Evolutionary conservation across 2,797 vertebrate species (phyloP).

Genomic region (Cirrhinus mrigala): DNA sequence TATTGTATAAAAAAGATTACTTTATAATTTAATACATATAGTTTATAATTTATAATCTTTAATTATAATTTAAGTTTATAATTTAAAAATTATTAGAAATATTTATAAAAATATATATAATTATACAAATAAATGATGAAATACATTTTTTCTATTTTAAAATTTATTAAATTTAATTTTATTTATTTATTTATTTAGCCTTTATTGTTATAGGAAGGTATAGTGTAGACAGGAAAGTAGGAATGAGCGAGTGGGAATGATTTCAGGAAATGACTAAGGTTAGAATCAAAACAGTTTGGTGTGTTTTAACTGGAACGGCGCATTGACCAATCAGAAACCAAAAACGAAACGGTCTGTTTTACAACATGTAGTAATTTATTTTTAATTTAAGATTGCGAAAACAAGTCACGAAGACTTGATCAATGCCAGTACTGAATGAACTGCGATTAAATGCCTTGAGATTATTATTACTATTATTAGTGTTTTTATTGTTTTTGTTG

Average conservation of each 20-base stretch:
- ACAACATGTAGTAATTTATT: neutral
- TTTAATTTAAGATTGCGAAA: neutral
- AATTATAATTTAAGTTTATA: no score
- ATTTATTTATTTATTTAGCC: neutral
- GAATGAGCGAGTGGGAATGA: neutral
- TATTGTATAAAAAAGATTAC: no score
- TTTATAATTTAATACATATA: no score
- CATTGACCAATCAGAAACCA: slow-evolving; percentile 17
- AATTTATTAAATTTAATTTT: no score
- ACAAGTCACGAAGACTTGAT: slow-evolving; percentile 30
- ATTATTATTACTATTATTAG: slow-evolving; percentile 39
- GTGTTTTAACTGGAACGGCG: neutral
- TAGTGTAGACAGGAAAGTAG: neutral
- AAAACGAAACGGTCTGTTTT: neutral
- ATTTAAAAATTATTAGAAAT: no score
- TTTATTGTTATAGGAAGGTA: neutral
- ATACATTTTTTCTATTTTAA: no score
- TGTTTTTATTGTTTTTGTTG: slow-evolving; percentile 46
- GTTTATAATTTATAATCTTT: no score
- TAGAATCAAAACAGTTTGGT: neutral
- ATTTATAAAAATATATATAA: no score
- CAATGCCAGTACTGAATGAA: slow-evolving; percentile 14
- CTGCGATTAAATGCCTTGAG: slow-evolving; percentile 11
- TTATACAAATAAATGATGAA: no score
- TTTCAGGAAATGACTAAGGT: neutral